Base-by-base conservation (phyloP, 2,797 vertebrate species). In the Delichon dasypus region DNA sequence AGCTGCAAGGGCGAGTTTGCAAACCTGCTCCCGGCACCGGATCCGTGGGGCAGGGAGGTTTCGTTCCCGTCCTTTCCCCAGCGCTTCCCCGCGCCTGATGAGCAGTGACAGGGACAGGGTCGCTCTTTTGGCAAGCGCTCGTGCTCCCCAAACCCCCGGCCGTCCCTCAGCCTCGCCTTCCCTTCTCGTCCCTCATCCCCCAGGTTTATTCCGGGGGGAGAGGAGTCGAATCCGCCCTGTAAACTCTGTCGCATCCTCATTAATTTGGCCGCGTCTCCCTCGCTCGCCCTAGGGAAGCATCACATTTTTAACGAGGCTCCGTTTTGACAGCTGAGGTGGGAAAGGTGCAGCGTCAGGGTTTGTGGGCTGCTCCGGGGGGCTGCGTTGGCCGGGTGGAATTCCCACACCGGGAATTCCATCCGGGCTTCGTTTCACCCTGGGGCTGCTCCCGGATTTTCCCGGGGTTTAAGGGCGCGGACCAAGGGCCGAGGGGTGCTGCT, bases 211-310 rank as follows among this genome's bases (percentile, higher is more conserved):
- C 79, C 13, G 2, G 65, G 74, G 82, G 76, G 29, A 89, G 80
- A 76, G 73, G 77, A 89, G 72, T 25, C 83, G 72, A 40, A 95
- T 93, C 80, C 21, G 2, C 42, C 53, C 95, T 34, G 2, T 16
- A 70, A 74, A 77, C 90, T 89, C 96, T 89, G 91, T 58, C 95
- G 82, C 90, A 8, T 95, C 95, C 95, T 96, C 96, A 58, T 96
- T 95, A 96, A 90, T 75, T 95, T 48, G 89, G 81, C 91, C 92
- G 27, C 54, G 96, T 92, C 91, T 96, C 34, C 79, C 86, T 21
- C 1, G 78, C 42, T 95, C 68, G 94, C 96, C 97, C 91, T 47
- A 75, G 95, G 97, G 95, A 76, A 81, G 73, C 75, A 66, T 89
- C 96, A 80, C 92, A 51, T 91, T 95, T 92, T 93, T 96, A 92